Base-by-base conservation (phyloP, 2,797 vertebrate genomes). In the Chiloscyllium punctatum region DNA sequence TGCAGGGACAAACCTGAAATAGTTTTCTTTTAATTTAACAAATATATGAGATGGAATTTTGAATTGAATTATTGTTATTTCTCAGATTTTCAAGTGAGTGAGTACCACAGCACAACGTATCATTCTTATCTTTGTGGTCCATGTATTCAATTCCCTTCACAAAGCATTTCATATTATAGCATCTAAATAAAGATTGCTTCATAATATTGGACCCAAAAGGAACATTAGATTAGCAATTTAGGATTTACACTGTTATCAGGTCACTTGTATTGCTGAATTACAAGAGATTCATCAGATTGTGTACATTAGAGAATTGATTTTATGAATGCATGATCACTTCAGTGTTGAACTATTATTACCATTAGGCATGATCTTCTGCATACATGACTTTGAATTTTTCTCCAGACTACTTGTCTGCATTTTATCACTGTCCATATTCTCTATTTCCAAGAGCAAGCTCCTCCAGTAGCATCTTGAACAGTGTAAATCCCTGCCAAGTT, bases 261-360 rank as follows among this genome's bases (percentile, higher is more conserved):
- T 84, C 88, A 91, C 27, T 91, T 30, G 57, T 66, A 91, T n/a
- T 33, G n/a, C 30, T 57, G 57, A 18, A 91, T 91, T 33, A 66
- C 66, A 72, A 94, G 51, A 94, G 94, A 94, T 25, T 68, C 91
- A 71, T 69, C 42, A 88, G 51, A 51, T 57, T 88, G 86, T 33
- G 25, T 33, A 33, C 23, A 53, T 88, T 57, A 57, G 51, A 57
- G 86, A 57, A 88, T 33, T 30, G 86, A 88, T 88, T 57, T 88
- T 88, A 57, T 88, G 27, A 57, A 57, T 88, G 82, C 21, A 8
- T 23, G 25, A 53, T 53, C 51, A 88, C 86, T 2, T 27, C 86
- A 57, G 4, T 2, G 13, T 87, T 48, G 25, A 87, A 30, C 48
- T 30, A 53, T 87, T 53, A 33, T 13, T 88, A 53, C 86, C 23